Evolutionary conservation across 92 coral and sea anemone species (phyloP), one percentile per base, ranked within the genome.

Genomic region (Heliopora coerulea): DNA sequence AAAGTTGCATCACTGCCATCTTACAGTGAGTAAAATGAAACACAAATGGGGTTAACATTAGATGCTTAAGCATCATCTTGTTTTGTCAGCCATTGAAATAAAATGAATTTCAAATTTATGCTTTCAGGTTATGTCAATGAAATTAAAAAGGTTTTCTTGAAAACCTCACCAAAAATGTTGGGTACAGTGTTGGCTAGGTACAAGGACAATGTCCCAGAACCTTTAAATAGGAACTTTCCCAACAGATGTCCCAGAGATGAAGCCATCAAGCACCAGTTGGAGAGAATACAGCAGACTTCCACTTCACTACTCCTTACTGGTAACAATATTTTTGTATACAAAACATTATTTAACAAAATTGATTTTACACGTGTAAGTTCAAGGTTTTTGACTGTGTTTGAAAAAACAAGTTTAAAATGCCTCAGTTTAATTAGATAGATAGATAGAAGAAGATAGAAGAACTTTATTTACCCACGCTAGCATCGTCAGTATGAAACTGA

Each of bases 161-260:
- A 50, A 59, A 82, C 64, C 78, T 18, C 73, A 46, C 73, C 8
- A 49, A 63, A 23, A 1, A 74, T 57, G 34, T 40, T 75, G 37
- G 40, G 28, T 31, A 72, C 57, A 44, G 77, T 82, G 66, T 39
- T 75, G 28, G 59, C 59, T 8, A 76, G 49, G 65, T 67, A 61
- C 83, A 77, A 83, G 62, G 52, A 60, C 34, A 68, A 76, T 31
- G 63, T 62, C 52, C 79, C 83, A 29, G 78, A 81, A 48, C 82
- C 86, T 57, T 20, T 83, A 72, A 83, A 77, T 69, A 49, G 82
- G 10, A 64, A 70, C 61, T 83, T 83, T 54, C 52, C 79, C 25
- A 78, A 82, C 23, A 75, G 82, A 44, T 64, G 56, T 46, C 41
- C 70, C 72, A 76, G 58, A 67, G 78, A 58, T 68, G 78, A 83